Conservation (phyloP, 2,113 vertebrate species). For the Chloebia gouldiae region DNA sequence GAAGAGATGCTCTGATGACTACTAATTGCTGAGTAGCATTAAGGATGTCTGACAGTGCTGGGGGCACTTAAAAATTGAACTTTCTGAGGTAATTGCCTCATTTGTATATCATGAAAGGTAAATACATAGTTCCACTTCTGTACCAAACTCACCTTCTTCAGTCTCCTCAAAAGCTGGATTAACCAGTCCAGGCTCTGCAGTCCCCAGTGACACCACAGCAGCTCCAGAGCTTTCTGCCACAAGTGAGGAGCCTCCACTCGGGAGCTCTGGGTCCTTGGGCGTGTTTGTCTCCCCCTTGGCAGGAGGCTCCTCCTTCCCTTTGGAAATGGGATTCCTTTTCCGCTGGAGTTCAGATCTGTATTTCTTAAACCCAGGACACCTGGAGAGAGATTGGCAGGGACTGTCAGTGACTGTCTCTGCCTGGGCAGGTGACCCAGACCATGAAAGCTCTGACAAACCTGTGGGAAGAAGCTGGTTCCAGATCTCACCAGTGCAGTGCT, state of each 20-base stretch:
- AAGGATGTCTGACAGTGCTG: neutral
- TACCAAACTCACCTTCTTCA: constrained; percentile 80
- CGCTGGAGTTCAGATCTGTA: constrained; percentile 80
- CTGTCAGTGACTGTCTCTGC: neutral
- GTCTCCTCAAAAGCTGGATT: constrained; percentile 90
- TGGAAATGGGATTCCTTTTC: constrained; percentile 77
- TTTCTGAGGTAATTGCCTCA: neutral
- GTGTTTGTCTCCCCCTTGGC: constrained; percentile 64
- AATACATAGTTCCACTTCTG: neutral
- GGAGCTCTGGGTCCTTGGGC: neutral
- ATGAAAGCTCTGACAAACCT: neutral
- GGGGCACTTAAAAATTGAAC: neutral
- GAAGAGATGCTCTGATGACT: neutral
- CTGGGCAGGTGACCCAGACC: neutral
- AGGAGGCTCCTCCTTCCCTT: constrained; percentile 76
- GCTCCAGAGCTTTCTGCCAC: constrained; percentile 62
- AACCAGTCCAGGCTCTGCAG: constrained; percentile 83
- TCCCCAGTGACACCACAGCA: constrained; percentile 52
- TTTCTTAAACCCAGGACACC: constrained; percentile 85
- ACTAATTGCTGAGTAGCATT: neutral
- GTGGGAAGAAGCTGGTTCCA: neutral
- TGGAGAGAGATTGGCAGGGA: constrained; percentile 34
- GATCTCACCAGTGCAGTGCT: neutral
- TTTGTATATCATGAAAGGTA: neutral
- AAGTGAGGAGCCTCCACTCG: neutral